These are phyloP conservation scores for Oscheius sp. DNA, from an alignment of 2,888 invertebrate species.

Conservation along the genomic window DNA sequence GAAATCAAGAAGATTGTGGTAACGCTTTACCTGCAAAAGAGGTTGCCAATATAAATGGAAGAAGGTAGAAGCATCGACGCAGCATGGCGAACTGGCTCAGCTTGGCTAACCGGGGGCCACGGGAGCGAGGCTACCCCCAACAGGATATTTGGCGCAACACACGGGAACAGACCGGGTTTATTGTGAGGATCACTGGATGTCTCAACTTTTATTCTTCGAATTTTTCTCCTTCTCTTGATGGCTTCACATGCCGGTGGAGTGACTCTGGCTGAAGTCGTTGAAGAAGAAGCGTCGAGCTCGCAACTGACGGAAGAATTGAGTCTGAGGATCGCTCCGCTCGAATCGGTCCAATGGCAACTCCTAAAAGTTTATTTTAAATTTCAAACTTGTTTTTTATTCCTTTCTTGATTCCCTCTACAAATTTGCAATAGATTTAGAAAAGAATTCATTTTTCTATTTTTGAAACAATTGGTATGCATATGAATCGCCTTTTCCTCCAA, in stretches of 20 bases:
- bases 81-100: constrained; percentile 10
- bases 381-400: neutral
- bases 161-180: constrained; percentile 26
- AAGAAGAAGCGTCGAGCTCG: neutral
- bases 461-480: too few species aligned
- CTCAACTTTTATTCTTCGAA: too few species aligned
- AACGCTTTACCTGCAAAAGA: neutral
- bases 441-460: too few species aligned
- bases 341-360: constrained; percentile 30
- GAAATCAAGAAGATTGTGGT: neutral
- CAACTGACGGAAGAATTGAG: constrained; percentile 4
- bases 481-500: too few species aligned
- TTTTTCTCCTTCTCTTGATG: too few species aligned
- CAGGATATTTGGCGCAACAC: neutral
- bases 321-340: constrained; percentile 21
- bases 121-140: neutral
- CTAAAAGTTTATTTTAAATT: constrained; percentile 4
- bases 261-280: neutral
- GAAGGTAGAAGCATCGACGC: neutral
- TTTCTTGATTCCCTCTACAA: neutral
- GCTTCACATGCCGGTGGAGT: neutral
- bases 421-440: neutral
- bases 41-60: too few species aligned
- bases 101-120: too few species aligned
- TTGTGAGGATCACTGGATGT: constrained; percentile 14